phyloP scores from a whole-genome alignment of 2,113 vertebrate species.

The Gallinago paraguaiae region DNA sequence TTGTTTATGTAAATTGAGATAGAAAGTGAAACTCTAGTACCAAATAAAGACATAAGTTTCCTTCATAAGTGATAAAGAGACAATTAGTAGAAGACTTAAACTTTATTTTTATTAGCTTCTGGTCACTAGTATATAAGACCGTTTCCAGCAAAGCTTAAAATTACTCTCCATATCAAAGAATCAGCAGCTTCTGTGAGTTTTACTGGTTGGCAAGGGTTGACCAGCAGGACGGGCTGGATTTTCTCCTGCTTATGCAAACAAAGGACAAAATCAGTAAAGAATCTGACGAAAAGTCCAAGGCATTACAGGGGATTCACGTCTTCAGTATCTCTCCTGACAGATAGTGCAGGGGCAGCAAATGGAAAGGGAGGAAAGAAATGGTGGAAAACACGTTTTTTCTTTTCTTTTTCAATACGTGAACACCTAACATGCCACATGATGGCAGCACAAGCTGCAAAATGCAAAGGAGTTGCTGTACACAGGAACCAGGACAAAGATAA shows the following conservation, averaged over 20 bases:
- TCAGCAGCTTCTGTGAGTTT: not conserved
- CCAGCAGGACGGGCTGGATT: accelerated
- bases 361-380: not conserved
- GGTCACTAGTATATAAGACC: not conserved
- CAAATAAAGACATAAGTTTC: not conserved
- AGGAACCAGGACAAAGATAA: accelerated
- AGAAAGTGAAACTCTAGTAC: not conserved
- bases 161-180: not conserved
- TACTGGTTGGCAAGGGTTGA: accelerated
- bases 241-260: not conserved
- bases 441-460: conserved; percentile 72
- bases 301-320: not conserved
- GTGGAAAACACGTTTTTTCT: not conserved
- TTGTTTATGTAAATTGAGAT: not conserved
- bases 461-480: not conserved
- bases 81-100: not conserved
- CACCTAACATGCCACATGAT: conserved; percentile 50
- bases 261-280: not conserved
- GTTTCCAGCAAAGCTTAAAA: not conserved
- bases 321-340: not conserved
- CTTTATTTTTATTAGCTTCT: not conserved
- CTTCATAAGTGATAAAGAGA: not conserved
- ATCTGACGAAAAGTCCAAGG: not conserved
- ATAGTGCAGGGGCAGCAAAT: not conserved
- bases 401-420: not conserved